Evolutionary conservation across 2,888 invertebrate genomes (phyloP).

Genomic region (Yponomeuta malinellus): DNA sequence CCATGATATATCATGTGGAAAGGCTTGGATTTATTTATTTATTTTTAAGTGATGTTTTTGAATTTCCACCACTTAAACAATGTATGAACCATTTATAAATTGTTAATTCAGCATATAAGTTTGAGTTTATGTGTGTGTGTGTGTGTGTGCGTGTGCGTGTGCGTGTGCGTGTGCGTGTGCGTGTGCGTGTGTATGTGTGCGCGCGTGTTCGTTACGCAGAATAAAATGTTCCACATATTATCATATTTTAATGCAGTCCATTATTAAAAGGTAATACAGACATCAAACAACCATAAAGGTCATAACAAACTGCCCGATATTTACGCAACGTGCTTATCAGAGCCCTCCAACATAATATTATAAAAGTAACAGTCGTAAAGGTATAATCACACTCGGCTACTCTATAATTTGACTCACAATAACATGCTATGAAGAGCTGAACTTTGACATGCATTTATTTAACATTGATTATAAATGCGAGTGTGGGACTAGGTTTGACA

Average conservation of each 20-base stretch:
- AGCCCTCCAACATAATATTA: not conserved
- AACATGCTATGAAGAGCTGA: constrained; percentile 52
- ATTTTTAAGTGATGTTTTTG: no score
- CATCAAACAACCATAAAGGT: not conserved
- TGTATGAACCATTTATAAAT: no score
- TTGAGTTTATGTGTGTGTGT: no score
- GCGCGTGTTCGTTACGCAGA: no score
- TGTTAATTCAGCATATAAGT: no score
- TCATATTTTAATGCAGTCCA: not conserved
- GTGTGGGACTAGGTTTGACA: not conserved
- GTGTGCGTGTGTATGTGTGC: no score
- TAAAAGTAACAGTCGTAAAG: not conserved
- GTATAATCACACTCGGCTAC: constrained; percentile 52
- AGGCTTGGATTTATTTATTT: no score
- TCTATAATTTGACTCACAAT: constrained; percentile 58
- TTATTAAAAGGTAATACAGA: not conserved
- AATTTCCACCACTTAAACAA: no score
- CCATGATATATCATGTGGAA: no score
- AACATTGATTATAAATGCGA: not conserved
- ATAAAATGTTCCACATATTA: no score
- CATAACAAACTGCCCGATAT: not conserved
- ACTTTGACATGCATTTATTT: constrained; percentile 21
- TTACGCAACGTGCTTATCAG: not conserved
- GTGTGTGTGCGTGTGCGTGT: no score
- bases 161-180: no score